Conservation (phyloP, 2,888 invertebrate genomes). For the Heterodera filipjevi region DNA sequence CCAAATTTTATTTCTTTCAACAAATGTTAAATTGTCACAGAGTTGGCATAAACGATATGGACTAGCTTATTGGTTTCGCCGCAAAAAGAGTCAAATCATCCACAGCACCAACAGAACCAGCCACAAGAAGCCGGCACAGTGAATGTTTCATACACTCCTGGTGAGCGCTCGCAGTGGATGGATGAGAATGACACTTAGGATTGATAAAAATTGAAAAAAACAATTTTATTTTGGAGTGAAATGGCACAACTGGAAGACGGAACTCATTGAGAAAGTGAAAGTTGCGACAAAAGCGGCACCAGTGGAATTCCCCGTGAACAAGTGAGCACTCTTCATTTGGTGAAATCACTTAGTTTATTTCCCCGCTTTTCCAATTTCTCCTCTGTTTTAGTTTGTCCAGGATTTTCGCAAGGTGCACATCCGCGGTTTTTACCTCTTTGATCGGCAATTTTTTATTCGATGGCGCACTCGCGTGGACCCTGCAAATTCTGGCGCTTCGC, state of each 20-base stretch:
- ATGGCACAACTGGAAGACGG: conserved; percentile 84
- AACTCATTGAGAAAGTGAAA: conserved; percentile 76
- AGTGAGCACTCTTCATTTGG: conserved; percentile 36
- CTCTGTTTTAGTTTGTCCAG: conserved; percentile 73
- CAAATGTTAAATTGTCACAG: neutral
- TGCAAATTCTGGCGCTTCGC: neutral
- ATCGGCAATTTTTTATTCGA: conserved; percentile 81
- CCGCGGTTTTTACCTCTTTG: conserved; percentile 81
- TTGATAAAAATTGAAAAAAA: too few species aligned
- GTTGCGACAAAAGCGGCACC: conserved; percentile 32
- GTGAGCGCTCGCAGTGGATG: too few species aligned
- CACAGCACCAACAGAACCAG: too few species aligned
- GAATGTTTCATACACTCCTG: too few species aligned
- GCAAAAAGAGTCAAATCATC: too few species aligned
- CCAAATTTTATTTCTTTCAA: neutral
- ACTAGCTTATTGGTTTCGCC: neutral
- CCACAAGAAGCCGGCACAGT: too few species aligned
- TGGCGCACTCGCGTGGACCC: conserved; percentile 72
- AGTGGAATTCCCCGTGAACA: conserved; percentile 46
- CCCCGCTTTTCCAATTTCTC: neutral
- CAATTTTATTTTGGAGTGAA: conserved; percentile 83
- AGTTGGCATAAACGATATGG: neutral
- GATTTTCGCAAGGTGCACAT: conserved; percentile 78
- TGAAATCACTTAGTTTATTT: neutral
- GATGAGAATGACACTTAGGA: too few species aligned